Evolutionary conservation across 2,113 vertebrate genomes (phyloP).

Genomic region (Xiphophorus couchianus): DNA sequence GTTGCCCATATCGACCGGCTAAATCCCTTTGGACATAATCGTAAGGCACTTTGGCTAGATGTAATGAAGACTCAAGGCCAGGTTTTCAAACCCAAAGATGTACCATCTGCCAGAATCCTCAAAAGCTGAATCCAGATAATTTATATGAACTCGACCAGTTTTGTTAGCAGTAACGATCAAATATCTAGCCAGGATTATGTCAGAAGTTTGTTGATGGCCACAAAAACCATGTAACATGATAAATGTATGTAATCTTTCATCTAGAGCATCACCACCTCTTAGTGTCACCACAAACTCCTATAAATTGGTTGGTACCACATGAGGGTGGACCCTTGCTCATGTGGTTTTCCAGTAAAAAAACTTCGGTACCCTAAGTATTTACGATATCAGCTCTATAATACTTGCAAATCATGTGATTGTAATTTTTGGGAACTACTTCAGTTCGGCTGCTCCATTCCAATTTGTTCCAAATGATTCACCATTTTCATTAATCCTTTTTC

Average conservation of each 20-base stretch:
- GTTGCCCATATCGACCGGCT: not conserved
- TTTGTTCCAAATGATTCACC: conserved; percentile 42
- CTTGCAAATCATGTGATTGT: not conserved
- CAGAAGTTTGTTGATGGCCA: too few species aligned
- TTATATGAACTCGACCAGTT: too few species aligned
- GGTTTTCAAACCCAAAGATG: not conserved
- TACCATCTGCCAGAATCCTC: not conserved
- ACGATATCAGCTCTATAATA: not conserved
- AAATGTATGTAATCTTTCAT: too few species aligned
- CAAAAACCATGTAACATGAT: too few species aligned
- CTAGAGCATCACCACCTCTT: not conserved
- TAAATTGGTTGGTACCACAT: too few species aligned
- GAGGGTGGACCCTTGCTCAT: too few species aligned
- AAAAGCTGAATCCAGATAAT: too few species aligned
- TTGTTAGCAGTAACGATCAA: too few species aligned
- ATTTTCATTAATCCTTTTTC: conserved; percentile 37
- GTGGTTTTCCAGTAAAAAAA: too few species aligned
- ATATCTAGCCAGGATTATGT: too few species aligned
- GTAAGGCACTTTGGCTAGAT: not conserved
- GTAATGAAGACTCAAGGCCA: not conserved
- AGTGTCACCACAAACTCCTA: too few species aligned
- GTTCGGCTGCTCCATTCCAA: not conserved
- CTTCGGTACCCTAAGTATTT: too few species aligned
- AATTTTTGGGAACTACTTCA: not conserved
- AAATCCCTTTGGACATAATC: not conserved